Percentiles rank a stretch among this genome's conserved stretches.
These are phyloP conservation scores for Nesometra sesokonis DNA, from an alignment of 35 echinoderm and acorn worm species.

Conservation along the genomic window DNA sequence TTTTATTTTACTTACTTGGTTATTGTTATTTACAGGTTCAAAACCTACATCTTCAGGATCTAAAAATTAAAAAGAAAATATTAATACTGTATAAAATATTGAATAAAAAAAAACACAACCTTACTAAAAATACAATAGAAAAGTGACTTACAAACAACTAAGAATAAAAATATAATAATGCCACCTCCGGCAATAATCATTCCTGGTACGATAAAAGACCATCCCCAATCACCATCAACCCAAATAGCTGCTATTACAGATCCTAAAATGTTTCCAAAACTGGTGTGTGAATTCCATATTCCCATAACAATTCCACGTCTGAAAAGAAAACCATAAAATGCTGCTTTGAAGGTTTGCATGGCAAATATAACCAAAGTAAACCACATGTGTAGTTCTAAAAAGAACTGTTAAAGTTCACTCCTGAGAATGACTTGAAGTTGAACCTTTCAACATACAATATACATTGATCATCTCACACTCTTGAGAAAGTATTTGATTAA, in stretches of 20 bases:
- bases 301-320: slow-evolving; percentile 97
- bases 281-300: slow-evolving; percentile 92
- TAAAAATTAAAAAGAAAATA: not conserved
- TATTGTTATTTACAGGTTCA: slow-evolving; percentile 18
- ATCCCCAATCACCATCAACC: slow-evolving; percentile 65
- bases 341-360: too few species aligned
- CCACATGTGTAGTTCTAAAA: too few species aligned
- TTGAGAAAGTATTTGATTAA: too few species aligned
- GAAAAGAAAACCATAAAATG: not conserved
- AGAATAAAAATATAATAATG: slow-evolving; percentile 65
- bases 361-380: too few species aligned
- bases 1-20: not conserved
- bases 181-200: slow-evolving; percentile 61
- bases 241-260: slow-evolving; percentile 62
- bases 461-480: too few species aligned
- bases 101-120: too few species aligned
- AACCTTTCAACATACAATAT: too few species aligned
- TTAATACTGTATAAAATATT: too few species aligned
- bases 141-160: slow-evolving; percentile 94
- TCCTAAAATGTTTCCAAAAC: slow-evolving; percentile 84
- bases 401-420: too few species aligned
- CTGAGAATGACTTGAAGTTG: too few species aligned
- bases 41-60: slow-evolving; percentile 74
- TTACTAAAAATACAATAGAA: too few species aligned
- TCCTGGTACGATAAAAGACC: slow-evolving; percentile 89